Percentiles rank a stretch among this genome's conserved stretches.
Conservation (phyloP, 1,140 invertebrate species). For the Ectropis grisescens region DNA sequence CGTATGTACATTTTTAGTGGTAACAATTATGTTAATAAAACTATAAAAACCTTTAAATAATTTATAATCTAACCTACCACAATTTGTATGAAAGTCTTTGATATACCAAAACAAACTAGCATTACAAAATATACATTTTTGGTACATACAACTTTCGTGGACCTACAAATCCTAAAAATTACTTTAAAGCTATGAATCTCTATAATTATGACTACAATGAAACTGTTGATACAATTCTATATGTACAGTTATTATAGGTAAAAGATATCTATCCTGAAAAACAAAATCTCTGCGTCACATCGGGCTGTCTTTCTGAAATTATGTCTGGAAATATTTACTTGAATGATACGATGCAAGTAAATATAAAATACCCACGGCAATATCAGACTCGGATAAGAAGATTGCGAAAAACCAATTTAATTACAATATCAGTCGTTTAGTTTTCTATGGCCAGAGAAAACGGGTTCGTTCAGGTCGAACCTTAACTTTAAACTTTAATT, state of each 20-base stretch:
- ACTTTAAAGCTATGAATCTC: slow-evolving; percentile 63
- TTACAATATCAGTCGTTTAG: slow-evolving; percentile 8
- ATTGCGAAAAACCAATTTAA: background rate
- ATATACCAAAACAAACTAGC: slow-evolving; percentile 52
- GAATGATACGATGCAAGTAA: slow-evolving; percentile 2
- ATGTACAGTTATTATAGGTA: slow-evolving; percentile 20
- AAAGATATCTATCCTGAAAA: background rate
- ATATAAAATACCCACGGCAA: slow-evolving; percentile 7
- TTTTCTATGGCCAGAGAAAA: slow-evolving; percentile 21
- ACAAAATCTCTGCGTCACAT: background rate
- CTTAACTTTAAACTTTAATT: slow-evolving; percentile 4
- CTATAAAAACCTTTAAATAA: slow-evolving; percentile 49
- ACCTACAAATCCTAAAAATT: slow-evolving; percentile 24
- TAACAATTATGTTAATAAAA: slow-evolving; percentile 48
- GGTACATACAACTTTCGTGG: slow-evolving; percentile 55
- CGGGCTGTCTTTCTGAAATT: background rate
- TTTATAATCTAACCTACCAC: slow-evolving; percentile 46
- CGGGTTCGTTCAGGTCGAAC: slow-evolving; percentile 12
- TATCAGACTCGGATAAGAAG: slow-evolving; percentile 2
- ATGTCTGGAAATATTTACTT: slow-evolving; percentile 1
- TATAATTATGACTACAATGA: slow-evolving; percentile 55
- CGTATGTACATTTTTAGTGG: slow-evolving; percentile 44
- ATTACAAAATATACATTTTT: slow-evolving; percentile 59
- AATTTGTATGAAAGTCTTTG: slow-evolving; percentile 54
- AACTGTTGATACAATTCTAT: slow-evolving; percentile 25